Evolutionary conservation across 2,888 invertebrate species (phyloP), one percentile per base, ranked within the genome.

Genomic region (Drosophila demipolita): DNA sequence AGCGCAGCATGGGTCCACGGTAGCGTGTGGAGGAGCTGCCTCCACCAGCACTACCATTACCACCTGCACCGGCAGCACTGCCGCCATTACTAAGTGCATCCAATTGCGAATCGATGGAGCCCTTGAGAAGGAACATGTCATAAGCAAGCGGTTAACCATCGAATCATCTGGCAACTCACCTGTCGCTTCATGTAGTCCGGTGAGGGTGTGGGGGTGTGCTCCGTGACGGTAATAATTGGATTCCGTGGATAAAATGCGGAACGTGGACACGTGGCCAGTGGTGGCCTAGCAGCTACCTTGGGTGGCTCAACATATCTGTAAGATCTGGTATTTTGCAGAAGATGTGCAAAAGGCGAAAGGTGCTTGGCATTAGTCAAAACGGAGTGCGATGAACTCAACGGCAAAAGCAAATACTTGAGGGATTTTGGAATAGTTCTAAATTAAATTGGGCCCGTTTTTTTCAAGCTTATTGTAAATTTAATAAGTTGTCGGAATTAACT

Each of bases 201-300:
- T 1, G 98, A 98, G 0, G 98, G 97, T 6, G 97, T 96, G 0
- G 98, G 98, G 0, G 98, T 98, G 91, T 99, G 98, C 91, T 99
- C 98, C 0, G 99, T 99, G 11, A 99, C 98, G 0, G 98, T 99
- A 68, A 99, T 99, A 62, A 99, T 99, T 0, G 99, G 99, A 93
- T 98, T 98, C 63, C 97, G 96, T 72, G 96, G 96, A 78, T 96
- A 96, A 85, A 93, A 93, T 1, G 70, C 71, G 38, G 93, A 83
- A n/a, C 92, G 90, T 1, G 91, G 92, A 4, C 93, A 91, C 0
- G 92, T 83, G 0, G 92, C 87, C 65, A 91, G 92, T n/a, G 93
- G 92, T 35, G 92, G 83, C 23, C 92, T 86, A 1, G 91, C 85
- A 4, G 87, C 83, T 3, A 87, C 79, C 64, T 92, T 93, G 8